A percentile compares a stretch with the other conserved stretches of the same genome.
phyloP scores from a whole-genome alignment of 2,113 vertebrate genomes.

The Sapayoa aenigma region DNA sequence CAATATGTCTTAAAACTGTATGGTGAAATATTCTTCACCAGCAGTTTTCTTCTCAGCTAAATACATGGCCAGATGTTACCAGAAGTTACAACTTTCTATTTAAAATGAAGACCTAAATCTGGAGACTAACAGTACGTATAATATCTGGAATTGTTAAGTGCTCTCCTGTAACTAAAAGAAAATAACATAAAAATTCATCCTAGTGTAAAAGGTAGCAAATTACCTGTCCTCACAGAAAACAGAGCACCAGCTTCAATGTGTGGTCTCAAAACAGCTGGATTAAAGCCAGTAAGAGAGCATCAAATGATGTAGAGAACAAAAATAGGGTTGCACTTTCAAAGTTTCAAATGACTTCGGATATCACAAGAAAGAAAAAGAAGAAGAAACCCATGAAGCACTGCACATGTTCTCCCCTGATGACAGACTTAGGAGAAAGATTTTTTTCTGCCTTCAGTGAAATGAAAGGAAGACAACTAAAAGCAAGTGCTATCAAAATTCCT shows the following conservation, averaged over 20 bases:
- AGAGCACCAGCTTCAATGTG: not conserved
- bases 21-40: not conserved
- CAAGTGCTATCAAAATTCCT: not conserved
- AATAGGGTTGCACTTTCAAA: not conserved
- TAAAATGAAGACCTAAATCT: not conserved
- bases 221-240: not conserved
- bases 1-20: not conserved
- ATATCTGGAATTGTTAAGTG: not conserved
- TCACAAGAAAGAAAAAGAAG: not conserved
- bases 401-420: not conserved
- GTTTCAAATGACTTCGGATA: not conserved
- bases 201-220: not conserved
- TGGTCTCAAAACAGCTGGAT: not conserved
- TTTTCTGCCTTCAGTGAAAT: not conserved
- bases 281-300: not conserved
- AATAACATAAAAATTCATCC: not conserved
- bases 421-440: not conserved
- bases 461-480: not conserved
- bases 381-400: not conserved
- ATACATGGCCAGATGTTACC: not conserved
- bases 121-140: rapidly evolving
- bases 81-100: not conserved
- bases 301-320: not conserved
- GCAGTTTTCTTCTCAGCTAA: not conserved
- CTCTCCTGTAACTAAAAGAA: not conserved